Conservation (phyloP, 1,140 invertebrate genomes). For the Caenorhabditis remanei region DNA sequence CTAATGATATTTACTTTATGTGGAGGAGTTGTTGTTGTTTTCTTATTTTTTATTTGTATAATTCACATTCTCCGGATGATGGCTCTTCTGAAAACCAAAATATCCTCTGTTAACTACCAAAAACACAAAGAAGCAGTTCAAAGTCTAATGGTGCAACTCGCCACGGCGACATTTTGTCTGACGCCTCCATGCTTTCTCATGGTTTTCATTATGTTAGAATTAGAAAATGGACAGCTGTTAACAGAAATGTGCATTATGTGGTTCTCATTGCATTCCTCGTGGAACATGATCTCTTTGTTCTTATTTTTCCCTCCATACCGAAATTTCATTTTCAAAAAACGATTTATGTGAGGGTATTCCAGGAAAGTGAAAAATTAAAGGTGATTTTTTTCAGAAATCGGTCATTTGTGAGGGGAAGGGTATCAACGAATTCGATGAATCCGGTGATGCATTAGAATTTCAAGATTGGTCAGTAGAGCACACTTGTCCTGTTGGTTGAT, state of each 20-base stretch:
- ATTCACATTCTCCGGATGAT: not conserved
- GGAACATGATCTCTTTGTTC: not conserved
- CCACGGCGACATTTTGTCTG: not conserved
- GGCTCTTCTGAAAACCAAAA: not conserved
- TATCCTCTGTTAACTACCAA: not conserved
- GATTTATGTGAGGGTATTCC: too few species aligned
- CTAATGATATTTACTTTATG: not conserved
- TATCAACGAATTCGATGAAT: too few species aligned
- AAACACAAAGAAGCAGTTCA: not conserved
- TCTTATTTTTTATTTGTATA: not conserved
- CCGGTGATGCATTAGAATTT: too few species aligned
- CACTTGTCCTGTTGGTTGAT: too few species aligned
- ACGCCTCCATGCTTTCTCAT: not conserved
- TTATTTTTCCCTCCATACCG: not conserved
- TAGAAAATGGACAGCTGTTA: not conserved
- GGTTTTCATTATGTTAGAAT: not conserved
- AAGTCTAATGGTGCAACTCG: not conserved
- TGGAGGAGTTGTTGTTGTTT: not conserved
- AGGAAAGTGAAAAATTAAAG: too few species aligned
- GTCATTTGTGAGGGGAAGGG: too few species aligned
- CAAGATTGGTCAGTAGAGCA: too few species aligned
- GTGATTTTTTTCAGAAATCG: too few species aligned
- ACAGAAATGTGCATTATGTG: not conserved
- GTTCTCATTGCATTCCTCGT: not conserved
- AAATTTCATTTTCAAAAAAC: not conserved